Evolutionary conservation across 2,888 invertebrate species (phyloP).

Genomic region (Agrochola circellaris): DNA sequence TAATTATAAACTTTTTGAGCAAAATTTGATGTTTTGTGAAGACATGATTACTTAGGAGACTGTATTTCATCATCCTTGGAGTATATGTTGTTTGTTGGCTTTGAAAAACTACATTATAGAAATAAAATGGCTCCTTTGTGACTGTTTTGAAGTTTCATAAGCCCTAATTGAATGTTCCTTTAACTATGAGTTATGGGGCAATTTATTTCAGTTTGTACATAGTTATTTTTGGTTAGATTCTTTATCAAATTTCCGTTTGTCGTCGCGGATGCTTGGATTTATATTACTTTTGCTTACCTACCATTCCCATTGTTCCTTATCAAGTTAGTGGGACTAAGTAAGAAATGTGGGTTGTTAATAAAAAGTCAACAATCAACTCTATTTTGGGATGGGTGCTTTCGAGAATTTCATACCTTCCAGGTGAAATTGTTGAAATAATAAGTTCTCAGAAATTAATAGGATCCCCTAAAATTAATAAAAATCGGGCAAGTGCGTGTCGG

Average conservation of each 20-base stretch:
- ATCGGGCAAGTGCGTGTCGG: no score
- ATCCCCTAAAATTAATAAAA: not conserved
- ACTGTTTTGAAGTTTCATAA: conserved; percentile 43
- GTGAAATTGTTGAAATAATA: not conserved
- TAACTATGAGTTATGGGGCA: conserved; percentile 22
- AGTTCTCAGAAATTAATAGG: not conserved
- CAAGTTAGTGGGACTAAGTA: not conserved
- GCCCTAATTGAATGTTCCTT: conserved; percentile 47
- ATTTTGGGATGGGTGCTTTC: not conserved
- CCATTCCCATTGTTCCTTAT: not conserved
- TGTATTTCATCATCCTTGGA: conserved; percentile 17
- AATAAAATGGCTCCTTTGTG: conserved; percentile 37
- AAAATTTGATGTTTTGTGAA: conserved; percentile 42
- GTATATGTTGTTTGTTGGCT: conserved; percentile 48
- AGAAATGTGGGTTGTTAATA: not conserved
- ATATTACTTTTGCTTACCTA: conserved; percentile 5
- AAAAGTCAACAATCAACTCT: not conserved
- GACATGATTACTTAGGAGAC: conserved; percentile 33
- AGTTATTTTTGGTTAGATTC: conserved; percentile 19
- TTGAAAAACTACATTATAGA: conserved; percentile 42
- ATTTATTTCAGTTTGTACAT: conserved; percentile 38
- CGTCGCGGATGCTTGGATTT: conserved; percentile 6
- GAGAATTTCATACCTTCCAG: not conserved
- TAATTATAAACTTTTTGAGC: conserved; percentile 60
- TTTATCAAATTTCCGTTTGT: conserved; percentile 30